A percentile compares a stretch with the other conserved stretches of the same genome.
These are phyloP conservation scores for Chaetophractus vellerosus DNA, from an alignment of 2,797 vertebrate species.

Conservation along the genomic window DNA sequence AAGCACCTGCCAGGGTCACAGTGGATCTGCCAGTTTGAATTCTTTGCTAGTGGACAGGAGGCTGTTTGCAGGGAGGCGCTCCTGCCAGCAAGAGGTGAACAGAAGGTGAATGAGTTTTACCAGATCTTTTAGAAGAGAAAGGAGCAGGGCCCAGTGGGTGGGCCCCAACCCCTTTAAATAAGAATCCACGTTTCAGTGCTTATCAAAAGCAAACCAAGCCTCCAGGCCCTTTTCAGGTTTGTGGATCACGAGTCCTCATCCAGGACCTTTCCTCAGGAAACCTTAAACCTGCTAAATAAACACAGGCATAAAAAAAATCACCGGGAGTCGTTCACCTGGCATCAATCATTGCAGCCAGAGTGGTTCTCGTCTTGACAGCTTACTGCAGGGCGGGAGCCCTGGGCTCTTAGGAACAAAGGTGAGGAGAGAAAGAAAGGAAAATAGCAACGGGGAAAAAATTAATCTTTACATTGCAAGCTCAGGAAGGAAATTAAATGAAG, in stretches of 20 bases:
- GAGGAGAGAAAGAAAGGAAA: not conserved
- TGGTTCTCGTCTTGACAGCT: constrained; percentile 62
- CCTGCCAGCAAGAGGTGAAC: not conserved
- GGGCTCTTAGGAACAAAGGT: not conserved
- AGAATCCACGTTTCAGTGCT: constrained; percentile 23
- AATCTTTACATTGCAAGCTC: not conserved
- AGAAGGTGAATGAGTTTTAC: not conserved
- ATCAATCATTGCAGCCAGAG: constrained; percentile 58
- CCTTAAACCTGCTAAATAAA: constrained; percentile 79
- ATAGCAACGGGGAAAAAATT: not conserved
- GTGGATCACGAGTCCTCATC: not conserved
- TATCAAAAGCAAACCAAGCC: constrained; percentile 61
- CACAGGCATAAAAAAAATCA: constrained; percentile 58
- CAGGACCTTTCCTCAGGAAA: constrained; percentile 66
- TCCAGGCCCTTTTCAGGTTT: constrained; percentile 1
- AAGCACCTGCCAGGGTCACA: not conserved
- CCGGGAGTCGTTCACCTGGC: constrained; percentile 9
- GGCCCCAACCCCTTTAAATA: not conserved
- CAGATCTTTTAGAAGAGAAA: not conserved
- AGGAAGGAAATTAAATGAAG: constrained; percentile 37
- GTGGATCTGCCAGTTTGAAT: not conserved
- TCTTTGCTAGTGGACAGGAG: not conserved
- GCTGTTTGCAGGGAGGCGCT: not conserved
- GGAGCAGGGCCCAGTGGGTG: not conserved
- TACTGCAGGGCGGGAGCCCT: constrained; percentile 30